phyloP scores from a whole-genome alignment of 1,140 invertebrate species.

The Macrosteles quadrilineatus region DNA sequence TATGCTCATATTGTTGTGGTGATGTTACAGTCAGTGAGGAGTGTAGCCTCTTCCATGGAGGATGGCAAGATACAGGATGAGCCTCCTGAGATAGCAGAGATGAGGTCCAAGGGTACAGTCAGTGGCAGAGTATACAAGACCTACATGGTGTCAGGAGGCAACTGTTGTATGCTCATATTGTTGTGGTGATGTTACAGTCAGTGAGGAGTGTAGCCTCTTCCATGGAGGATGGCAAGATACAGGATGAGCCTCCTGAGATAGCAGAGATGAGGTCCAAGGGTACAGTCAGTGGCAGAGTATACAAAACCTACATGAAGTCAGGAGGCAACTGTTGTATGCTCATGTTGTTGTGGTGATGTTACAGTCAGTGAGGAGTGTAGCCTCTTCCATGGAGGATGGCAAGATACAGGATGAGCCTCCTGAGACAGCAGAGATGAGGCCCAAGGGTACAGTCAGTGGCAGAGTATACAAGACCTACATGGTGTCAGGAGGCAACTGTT shows the following conservation, averaged over 20 bases:
- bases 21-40: conserved; percentile 28
- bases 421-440: too few relatives aligned
- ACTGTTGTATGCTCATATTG: too few relatives aligned
- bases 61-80: conserved; percentile 22
- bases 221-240: conserved; percentile 23
- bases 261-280: conserved; percentile 45
- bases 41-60: conserved; percentile 38
- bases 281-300: conserved; percentile 56
- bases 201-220: conserved; percentile 41
- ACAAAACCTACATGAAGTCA: conserved; percentile 67
- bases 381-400: too few relatives aligned
- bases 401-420: too few relatives aligned
- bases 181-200: conserved; percentile 4
- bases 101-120: conserved; percentile 45
- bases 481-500: too few relatives aligned
- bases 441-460: too few relatives aligned
- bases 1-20: neutral
- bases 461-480: too few relatives aligned
- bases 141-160: conserved; percentile 68
- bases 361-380: too few relatives aligned
- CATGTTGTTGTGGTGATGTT: too few relatives aligned
- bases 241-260: conserved; percentile 32
- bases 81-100: conserved; percentile 36
- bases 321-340: conserved; percentile 64
- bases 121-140: conserved; percentile 62